Percentiles rank a stretch among this genome's conserved stretches.
These are phyloP conservation scores for Zaprionus taronus DNA, from an alignment of 1,140 invertebrate genomes.

Conservation along the genomic window DNA sequence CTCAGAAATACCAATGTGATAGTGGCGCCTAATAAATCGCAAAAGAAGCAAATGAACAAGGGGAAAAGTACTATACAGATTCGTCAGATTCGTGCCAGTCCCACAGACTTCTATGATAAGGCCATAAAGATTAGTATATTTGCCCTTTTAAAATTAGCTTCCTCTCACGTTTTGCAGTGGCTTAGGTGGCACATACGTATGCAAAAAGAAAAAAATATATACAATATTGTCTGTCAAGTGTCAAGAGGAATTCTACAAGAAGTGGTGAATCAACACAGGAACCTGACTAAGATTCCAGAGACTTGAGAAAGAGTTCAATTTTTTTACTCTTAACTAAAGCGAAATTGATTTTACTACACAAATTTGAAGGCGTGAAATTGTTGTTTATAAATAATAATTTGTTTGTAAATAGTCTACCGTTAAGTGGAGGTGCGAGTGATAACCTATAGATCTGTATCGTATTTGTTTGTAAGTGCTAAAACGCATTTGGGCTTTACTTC, in stretches of 20 bases:
- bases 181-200: conserved; percentile 42
- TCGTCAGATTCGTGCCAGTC: not conserved
- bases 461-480: conserved; percentile 31
- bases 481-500: conserved; percentile 33
- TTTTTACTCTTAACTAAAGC: not conserved
- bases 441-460: conserved; percentile 1
- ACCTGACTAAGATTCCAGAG: conserved; percentile 4
- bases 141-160: conserved; percentile 55
- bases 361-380: conserved; percentile 22
- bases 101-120: conserved; percentile 35
- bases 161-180: conserved; percentile 70
- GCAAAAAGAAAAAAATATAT: conserved; percentile 15
- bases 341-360: conserved; percentile 23
- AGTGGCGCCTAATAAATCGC: conserved; percentile 38
- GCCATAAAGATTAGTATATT: conserved; percentile 63
- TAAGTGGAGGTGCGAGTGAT: conserved; percentile 21
- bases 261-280: conserved; percentile 21
- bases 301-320: conserved; percentile 6
- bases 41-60: conserved; percentile 6
- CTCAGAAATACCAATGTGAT: conserved; percentile 28
- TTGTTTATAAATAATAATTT: conserved; percentile 26
- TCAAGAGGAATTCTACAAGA: conserved; percentile 11
- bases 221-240: conserved; percentile 19
- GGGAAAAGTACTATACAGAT: conserved; percentile 1
- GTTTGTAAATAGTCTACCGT: conserved; percentile 32